Evolutionary conservation across 1,140 invertebrate species (phyloP).

Genomic region (Eriosoma lanigerum): DNA sequence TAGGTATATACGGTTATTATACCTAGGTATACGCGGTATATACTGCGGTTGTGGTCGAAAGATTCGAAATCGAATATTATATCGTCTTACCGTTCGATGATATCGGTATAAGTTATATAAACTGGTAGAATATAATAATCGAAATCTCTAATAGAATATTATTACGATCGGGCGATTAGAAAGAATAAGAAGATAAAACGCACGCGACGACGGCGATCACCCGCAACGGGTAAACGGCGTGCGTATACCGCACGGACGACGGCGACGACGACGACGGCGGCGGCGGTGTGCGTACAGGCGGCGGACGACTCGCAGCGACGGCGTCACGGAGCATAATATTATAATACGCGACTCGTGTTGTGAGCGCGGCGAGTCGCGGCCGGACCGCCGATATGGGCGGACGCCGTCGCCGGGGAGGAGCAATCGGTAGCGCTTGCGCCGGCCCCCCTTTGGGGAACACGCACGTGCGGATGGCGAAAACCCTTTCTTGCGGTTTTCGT

Average conservation of each 20-base stretch:
- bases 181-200: neutral
- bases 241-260: neutral
- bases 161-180: no score
- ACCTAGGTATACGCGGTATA: no score
- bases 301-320: slow-evolving; percentile 31
- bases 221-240: neutral
- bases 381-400: slow-evolving; percentile 25
- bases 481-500: neutral
- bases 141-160: no score
- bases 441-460: slow-evolving; percentile 34
- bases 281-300: slow-evolving; percentile 53
- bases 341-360: neutral
- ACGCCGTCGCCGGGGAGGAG: slow-evolving; percentile 35
- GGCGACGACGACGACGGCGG: neutral
- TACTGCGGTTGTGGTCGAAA: no score
- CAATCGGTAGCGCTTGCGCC: slow-evolving; percentile 42
- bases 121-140: no score
- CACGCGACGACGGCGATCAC: neutral
- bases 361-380: slow-evolving; percentile 54
- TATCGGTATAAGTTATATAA: no score
- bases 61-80: no score
- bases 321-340: neutral
- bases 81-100: no score
- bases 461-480: neutral
- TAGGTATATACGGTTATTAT: no score